These are phyloP conservation scores for Mellivora capensis DNA, from an alignment of 2,113 vertebrate species.

Conservation along the genomic window DNA sequence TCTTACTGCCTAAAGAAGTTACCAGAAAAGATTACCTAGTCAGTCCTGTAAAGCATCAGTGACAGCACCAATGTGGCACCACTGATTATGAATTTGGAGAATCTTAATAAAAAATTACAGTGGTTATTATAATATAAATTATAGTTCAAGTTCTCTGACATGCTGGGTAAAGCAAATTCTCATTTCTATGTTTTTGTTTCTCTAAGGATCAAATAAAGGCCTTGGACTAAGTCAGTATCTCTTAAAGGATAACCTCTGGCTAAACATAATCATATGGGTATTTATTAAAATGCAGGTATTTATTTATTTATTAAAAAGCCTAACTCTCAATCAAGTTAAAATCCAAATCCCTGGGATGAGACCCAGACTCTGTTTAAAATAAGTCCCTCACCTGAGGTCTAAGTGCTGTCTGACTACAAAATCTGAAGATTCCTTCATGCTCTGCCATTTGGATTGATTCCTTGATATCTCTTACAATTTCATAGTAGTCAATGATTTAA, in stretches of 20 bases:
- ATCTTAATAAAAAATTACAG: neutral
- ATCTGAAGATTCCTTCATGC: neutral
- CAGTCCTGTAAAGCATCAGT: neutral
- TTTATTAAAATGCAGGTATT: slow-evolving; percentile 21
- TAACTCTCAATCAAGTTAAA: neutral
- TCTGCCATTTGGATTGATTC: neutral
- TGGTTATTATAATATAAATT: neutral
- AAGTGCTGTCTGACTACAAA: neutral
- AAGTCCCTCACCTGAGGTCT: neutral
- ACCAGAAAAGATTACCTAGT: neutral
- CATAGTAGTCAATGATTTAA: neutral
- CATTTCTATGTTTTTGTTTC: slow-evolving; percentile 2
- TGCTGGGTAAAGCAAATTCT: neutral
- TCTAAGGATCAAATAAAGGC: neutral
- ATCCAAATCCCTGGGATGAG: neutral
- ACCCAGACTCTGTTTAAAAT: neutral
- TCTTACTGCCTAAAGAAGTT: neutral
- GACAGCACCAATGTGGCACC: neutral
- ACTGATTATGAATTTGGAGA: neutral
- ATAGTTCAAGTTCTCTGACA: neutral
- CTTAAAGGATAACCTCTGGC: neutral
- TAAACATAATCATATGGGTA: neutral
- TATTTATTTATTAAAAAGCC: too few relatives aligned
- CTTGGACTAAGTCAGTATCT: neutral
- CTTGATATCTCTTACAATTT: neutral